Evolutionary conservation across 1,140 invertebrate species (phyloP).

Genomic region (Eumeta japonica): DNA sequence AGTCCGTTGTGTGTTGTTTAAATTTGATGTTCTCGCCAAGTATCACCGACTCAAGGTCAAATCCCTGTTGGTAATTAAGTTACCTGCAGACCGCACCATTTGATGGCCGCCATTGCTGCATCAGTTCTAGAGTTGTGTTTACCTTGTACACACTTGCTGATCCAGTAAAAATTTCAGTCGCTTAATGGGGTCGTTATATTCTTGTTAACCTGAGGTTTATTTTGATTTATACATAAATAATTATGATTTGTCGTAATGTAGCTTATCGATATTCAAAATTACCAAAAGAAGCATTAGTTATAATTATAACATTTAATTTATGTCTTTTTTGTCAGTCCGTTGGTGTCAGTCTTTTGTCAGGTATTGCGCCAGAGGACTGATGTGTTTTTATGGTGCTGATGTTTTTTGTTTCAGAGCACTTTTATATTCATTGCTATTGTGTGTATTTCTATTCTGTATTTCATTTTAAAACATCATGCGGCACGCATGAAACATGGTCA

Average conservation of each 20-base stretch:
- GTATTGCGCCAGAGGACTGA: slow-evolving; percentile 11
- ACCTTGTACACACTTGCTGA: slow-evolving; percentile 2
- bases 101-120: too few species aligned
- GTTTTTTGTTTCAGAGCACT: background rate
- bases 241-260: slow-evolving; percentile 14
- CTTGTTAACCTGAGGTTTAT: slow-evolving; percentile 11
- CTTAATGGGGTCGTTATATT: slow-evolving; percentile 13
- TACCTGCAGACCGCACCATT: too few species aligned
- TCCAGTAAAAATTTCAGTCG: slow-evolving; percentile 14
- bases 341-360: slow-evolving; percentile 12
- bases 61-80: too few species aligned
- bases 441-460: slow-evolving; percentile 11
- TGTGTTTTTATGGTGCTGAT: slow-evolving; percentile 13
- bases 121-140: too few species aligned
- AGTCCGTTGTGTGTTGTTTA: slow-evolving; percentile 10
- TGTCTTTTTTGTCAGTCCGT: slow-evolving; percentile 8
- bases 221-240: slow-evolving; percentile 14
- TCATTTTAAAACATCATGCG: slow-evolving; percentile 12
- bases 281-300: slow-evolving; percentile 10
- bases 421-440: background rate
- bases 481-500: slow-evolving; percentile 7
- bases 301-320: slow-evolving; percentile 12
- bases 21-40: slow-evolving; percentile 7
- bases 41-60: slow-evolving; percentile 1
- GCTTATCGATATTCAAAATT: slow-evolving; percentile 9